Evolutionary conservation across 2,888 invertebrate genomes (phyloP).

Genomic region (Schizaphis graminum): DNA sequence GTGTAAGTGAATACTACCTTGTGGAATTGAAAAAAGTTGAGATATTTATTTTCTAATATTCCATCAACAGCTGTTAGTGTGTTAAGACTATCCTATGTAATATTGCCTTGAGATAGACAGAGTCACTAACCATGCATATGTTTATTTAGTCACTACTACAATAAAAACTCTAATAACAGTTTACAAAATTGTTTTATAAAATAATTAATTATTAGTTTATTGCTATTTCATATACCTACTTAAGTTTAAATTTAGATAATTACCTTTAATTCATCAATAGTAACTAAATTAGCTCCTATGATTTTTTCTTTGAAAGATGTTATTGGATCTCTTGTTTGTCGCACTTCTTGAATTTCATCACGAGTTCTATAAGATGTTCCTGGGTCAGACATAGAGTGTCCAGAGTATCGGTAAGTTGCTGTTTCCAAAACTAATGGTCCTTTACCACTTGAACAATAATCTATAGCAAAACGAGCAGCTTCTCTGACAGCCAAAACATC

Average conservation of each 20-base stretch:
- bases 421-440: constrained; percentile 95
- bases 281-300: constrained; percentile 81
- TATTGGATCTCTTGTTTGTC: constrained; percentile 96
- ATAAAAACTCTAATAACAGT: too few species aligned
- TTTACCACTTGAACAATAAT: constrained; percentile 86
- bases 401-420: constrained; percentile 95
- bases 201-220: neutral
- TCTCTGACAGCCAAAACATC: constrained; percentile 93
- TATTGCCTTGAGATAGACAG: too few species aligned
- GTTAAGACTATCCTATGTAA: too few species aligned
- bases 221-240: neutral
- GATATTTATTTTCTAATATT: too few species aligned
- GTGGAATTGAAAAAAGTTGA: too few species aligned
- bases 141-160: too few species aligned
- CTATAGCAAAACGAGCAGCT: constrained; percentile 85
- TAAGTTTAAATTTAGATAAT: constrained; percentile 38
- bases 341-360: constrained; percentile 96
- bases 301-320: constrained; percentile 94
- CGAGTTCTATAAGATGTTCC: constrained; percentile 96
- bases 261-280: constrained; percentile 92
- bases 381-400: constrained; percentile 99
- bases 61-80: too few species aligned
- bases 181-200: neutral
- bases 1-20: too few species aligned
- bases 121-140: too few species aligned